A percentile compares a stretch with the other conserved stretches of the same genome.
phyloP scores from a whole-genome alignment of 2,113 vertebrate species.

The Vanacampus margaritifer region DNA sequence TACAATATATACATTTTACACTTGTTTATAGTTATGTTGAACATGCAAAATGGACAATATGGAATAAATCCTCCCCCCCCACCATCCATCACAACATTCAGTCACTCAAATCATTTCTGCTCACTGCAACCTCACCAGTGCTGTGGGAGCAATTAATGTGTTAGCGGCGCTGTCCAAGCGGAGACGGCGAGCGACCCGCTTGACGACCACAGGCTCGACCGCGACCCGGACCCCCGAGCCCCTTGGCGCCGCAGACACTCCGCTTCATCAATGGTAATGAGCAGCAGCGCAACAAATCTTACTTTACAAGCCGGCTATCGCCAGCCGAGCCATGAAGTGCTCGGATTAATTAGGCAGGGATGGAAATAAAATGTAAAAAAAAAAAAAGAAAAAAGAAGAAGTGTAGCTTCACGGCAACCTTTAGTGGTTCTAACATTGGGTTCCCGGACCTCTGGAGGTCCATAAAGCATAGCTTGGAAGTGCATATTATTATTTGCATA shows the following conservation, averaged over 20 bases:
- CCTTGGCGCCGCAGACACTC: constrained; percentile 58
- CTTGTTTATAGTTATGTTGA: too few relatives aligned
- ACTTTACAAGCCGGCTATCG: constrained; percentile 72
- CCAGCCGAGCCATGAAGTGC: constrained; percentile 55
- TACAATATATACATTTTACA: too few relatives aligned
- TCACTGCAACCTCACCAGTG: constrained; percentile 59
- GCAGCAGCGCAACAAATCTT: constrained; percentile 62
- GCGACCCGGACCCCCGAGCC: constrained; percentile 47
- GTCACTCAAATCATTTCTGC: constrained; percentile 59
- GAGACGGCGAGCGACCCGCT: constrained; percentile 53
- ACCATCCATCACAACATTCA: background rate
- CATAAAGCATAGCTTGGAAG: too few relatives aligned
- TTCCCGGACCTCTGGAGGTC: background rate
- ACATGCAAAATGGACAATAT: background rate
- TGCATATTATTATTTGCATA: too few relatives aligned
- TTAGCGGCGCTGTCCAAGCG: constrained; percentile 46
- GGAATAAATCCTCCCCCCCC: background rate
- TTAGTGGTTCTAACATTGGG: background rate
- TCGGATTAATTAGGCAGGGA: constrained; percentile 68
- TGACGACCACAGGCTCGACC: constrained; percentile 62
- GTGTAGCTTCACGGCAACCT: background rate
- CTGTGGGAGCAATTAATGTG: constrained; percentile 65
- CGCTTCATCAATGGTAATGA: constrained; percentile 73
- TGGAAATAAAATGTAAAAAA: constrained; percentile 49
- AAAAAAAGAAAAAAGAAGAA: background rate